These are phyloP conservation scores for Halictus quadricinctus DNA, from an alignment of 2,888 invertebrate species.

Conservation along the genomic window DNA sequence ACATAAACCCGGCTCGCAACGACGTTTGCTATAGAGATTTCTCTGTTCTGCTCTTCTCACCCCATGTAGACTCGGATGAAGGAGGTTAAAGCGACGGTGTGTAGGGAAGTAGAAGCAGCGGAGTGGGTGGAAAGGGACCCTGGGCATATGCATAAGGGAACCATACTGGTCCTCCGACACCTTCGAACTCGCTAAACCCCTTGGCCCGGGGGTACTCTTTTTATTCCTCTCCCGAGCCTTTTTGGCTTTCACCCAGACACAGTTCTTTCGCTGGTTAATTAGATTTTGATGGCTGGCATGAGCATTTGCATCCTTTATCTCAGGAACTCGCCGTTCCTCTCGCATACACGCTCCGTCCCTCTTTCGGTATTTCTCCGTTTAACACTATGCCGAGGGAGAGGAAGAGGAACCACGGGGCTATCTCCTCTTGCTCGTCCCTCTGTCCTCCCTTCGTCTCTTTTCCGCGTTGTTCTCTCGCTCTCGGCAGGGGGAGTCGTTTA, in stretches of 20 bases:
- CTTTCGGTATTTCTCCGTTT: constrained; percentile 57
- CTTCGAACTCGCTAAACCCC: constrained; percentile 76
- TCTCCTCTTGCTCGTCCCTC: constrained; percentile 8
- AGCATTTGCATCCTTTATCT: constrained; percentile 81
- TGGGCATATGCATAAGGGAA: constrained; percentile 74
- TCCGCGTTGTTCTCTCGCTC: constrained; percentile 73
- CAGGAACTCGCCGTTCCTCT: constrained; percentile 61
- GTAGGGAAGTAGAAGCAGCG: constrained; percentile 36
- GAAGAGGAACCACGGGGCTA: constrained; percentile 35
- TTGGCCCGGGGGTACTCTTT: constrained; percentile 56
- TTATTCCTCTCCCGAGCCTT: constrained; percentile 67
- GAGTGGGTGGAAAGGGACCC: constrained; percentile 61
- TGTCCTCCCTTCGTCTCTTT: constrained; percentile 36
- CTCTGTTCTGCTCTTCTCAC: constrained; percentile 70
- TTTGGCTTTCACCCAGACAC: constrained; percentile 72
- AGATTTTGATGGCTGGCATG: constrained; percentile 81
- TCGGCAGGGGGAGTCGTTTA: constrained; percentile 78
- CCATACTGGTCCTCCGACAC: constrained; percentile 75
- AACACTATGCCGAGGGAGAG: constrained; percentile 26
- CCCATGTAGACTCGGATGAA: constrained; percentile 61
- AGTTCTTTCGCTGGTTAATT: constrained; percentile 80
- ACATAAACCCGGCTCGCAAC: constrained; percentile 77
- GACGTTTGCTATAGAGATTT: constrained; percentile 76
- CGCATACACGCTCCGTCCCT: constrained; percentile 45
- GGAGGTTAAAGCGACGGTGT: constrained; percentile 53